Percentiles rank a stretch among this genome's conserved stretches.
Conservation (phyloP, 2,888 invertebrate genomes). For the Nebria brevicollis region DNA sequence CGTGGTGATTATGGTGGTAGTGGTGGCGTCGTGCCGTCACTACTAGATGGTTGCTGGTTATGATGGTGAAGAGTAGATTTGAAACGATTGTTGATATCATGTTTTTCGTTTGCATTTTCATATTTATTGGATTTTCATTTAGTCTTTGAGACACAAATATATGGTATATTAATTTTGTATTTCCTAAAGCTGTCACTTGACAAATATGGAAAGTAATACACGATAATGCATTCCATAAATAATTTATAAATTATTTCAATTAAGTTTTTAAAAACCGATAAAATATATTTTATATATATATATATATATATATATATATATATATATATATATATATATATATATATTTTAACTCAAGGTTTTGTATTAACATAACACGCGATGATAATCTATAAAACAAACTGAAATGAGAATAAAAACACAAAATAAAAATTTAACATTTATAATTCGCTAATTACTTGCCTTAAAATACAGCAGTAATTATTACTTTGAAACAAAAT, state of each 20-base stretch:
- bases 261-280: not conserved
- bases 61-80: conserved; percentile 25
- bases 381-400: not conserved
- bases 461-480: not conserved
- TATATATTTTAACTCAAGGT: not conserved
- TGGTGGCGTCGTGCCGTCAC: conserved; percentile 28
- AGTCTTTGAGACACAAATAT: not conserved
- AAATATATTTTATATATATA: too few relatives aligned
- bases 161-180: not conserved
- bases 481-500: not conserved
- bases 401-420: not conserved
- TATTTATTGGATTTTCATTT: not conserved
- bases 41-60: conserved; percentile 21
- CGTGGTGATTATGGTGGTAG: conserved; percentile 34
- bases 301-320: too few relatives aligned
- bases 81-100: conserved; percentile 19
- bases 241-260: not conserved
- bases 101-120: not conserved
- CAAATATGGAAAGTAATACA: not conserved
- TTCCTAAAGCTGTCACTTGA: too few relatives aligned
- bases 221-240: not conserved
- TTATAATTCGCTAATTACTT: not conserved
- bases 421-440: not conserved
- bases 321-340: too few relatives aligned
- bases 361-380: not conserved